Conservation (phyloP, 1,140 invertebrate species). For the Drosophila takahashii region DNA sequence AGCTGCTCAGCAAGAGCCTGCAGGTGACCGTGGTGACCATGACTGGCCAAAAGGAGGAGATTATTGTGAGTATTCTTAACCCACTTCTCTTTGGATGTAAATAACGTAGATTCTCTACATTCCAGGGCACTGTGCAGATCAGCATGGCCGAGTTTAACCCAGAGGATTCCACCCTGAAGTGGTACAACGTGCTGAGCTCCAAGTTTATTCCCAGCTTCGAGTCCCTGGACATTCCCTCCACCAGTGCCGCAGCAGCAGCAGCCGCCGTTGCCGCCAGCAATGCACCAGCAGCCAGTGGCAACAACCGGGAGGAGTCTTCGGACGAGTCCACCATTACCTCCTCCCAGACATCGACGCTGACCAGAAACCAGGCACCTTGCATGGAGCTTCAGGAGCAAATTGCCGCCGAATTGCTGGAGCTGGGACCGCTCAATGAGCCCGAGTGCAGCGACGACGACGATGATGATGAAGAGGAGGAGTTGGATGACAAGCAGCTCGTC, state of each 20-base stretch:
- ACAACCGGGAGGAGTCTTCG: constrained; percentile 93
- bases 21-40: constrained; percentile 94
- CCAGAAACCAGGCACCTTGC: constrained; percentile 92
- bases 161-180: constrained; percentile 92
- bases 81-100: too few species aligned
- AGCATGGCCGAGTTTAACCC: constrained; percentile 97
- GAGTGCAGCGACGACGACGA: constrained; percentile 86
- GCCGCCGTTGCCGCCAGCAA: constrained; percentile 59
- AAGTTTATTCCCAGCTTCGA: constrained; percentile 90
- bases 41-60: constrained; percentile 89
- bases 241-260: constrained; percentile 73
- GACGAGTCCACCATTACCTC: constrained; percentile 98
- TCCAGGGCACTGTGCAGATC: constrained; percentile 96
- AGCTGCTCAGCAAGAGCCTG: constrained; percentile 93
- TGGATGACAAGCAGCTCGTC: constrained; percentile 82
- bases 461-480: constrained; percentile 86
- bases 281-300: constrained; percentile 17
- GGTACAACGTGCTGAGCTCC: constrained; percentile 97
- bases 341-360: constrained; percentile 97
- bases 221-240: constrained; percentile 84
- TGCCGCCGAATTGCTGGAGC: constrained; percentile 87
- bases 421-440: constrained; percentile 86
- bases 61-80: constrained; percentile 88
- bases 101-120: constrained; percentile 26
- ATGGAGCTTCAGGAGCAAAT: constrained; percentile 86